Evolutionary conservation across 1,140 invertebrate species (phyloP), one percentile per base, ranked within the genome.

Genomic region (Ostrea denselamellosa): DNA sequence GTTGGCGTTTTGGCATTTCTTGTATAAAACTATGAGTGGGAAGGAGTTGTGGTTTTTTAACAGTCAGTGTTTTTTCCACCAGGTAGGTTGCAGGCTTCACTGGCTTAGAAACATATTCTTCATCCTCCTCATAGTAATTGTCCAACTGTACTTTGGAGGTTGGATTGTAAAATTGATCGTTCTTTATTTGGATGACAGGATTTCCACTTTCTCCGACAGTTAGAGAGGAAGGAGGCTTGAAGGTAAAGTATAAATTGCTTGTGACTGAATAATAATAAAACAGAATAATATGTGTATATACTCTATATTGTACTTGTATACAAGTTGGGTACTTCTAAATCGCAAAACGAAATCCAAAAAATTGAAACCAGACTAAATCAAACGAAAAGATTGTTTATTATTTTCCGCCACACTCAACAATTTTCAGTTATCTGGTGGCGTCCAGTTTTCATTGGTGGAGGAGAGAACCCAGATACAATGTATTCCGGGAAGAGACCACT

Each of bases 61-160:
- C 87, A 54, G 89, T 90, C 58, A 90, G 86, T 68, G 87, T 88
- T 87, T 88, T 88, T 56, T 90, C 87, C 28, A 83, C 86, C 51
- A 83, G 77, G 19, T 85, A 88, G 0, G 84, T 85, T 2, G 51
- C 22, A n/a, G 85, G 85, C 62, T 85, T 85, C 17, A 8, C 14
- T 34, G 14, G 51, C 7, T 82, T 54, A 25, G 56, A 22, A 10
- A 77, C 19, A 44, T 83, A 22, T 9, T 77, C 83, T 25, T 88
- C 83, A 0, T 84, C 87, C 19, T 34, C 44, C 4, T 77, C 62
- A 85, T 54, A 83, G 34, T 71, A 85, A 53, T 51, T 85, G 44
- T 68, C 28, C 14, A 28, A 3, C 8, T 34, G 22, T 12, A 22
- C 68, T 34, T 12, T 12, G 5, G 68, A 25, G 8, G 22, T 14